Conservation (phyloP, 2,888 invertebrate species). For the Drosophila stalkeri region DNA sequence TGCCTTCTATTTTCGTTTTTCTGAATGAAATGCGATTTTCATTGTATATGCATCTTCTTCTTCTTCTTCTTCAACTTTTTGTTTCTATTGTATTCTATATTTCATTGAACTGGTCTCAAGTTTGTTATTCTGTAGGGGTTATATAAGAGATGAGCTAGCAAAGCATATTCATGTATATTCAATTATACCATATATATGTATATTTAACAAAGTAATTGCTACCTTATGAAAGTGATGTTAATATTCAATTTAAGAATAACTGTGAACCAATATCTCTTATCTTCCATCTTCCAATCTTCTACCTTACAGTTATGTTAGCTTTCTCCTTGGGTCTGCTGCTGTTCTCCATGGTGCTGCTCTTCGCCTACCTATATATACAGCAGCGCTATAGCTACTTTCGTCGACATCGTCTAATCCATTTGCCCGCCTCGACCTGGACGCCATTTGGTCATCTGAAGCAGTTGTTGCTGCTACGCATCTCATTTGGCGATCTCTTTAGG, state of each 20-base stretch:
- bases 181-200: background rate
- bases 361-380: slow-evolving; percentile 38
- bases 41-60: slow-evolving; percentile 8
- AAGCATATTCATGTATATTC: background rate
- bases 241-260: background rate
- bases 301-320: slow-evolving; percentile 38
- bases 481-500: slow-evolving; percentile 81
- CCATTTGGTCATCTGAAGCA: slow-evolving; percentile 84
- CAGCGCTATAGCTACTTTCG: slow-evolving; percentile 73
- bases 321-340: slow-evolving; percentile 36
- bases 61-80: slow-evolving; percentile 1
- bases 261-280: background rate
- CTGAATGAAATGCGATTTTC: slow-evolving; percentile 46
- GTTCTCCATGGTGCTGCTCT: slow-evolving; percentile 17
- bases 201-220: background rate
- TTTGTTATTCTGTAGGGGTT: background rate
- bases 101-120: background rate
- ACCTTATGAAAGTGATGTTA: background rate
- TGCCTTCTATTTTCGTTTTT: background rate
- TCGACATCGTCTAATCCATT: slow-evolving; percentile 73
- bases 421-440: slow-evolving; percentile 71
- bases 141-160: background rate
- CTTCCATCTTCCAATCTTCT: background rate
- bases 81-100: background rate
- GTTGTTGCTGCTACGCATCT: slow-evolving; percentile 77